Evolutionary conservation across 2,113 vertebrate species (phyloP).

Genomic region (Bufo bufo): DNA sequence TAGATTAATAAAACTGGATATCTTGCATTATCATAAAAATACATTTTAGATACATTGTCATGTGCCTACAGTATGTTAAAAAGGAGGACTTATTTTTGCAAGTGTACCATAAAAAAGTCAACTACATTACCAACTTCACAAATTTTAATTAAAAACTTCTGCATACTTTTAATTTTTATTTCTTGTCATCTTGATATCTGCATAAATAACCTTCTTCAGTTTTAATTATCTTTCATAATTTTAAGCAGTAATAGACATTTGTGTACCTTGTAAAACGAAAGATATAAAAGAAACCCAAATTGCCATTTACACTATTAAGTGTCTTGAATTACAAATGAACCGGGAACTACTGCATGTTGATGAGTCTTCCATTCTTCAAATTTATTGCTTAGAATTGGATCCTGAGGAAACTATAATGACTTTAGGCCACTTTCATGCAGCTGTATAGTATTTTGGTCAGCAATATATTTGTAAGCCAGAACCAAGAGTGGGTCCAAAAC

Average conservation of each 20-base stretch:
- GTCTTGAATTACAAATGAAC: constrained; percentile 18
- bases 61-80: background rate
- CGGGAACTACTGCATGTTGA: background rate
- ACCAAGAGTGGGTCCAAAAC: too few relatives aligned
- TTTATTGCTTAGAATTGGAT: background rate
- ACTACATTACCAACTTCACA: constrained; percentile 1
- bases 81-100: background rate
- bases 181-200: constrained; percentile 28
- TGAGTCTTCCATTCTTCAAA: background rate
- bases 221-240: constrained; percentile 33
- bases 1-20: background rate
- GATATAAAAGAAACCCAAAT: constrained; percentile 11
- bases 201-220: constrained; percentile 37
- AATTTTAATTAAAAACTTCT: constrained; percentile 28
- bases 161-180: constrained; percentile 12
- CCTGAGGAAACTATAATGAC: background rate
- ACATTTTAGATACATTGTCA: background rate
- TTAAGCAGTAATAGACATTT: constrained; percentile 9
- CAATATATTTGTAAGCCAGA: too few relatives aligned
- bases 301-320: background rate
- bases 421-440: background rate
- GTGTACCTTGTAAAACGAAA: background rate
- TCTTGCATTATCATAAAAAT: background rate
- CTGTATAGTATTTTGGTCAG: too few relatives aligned
- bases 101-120: background rate